Evolutionary conservation across 2,113 vertebrate species (phyloP).

Genomic region (Vombatus ursinus): DNA sequence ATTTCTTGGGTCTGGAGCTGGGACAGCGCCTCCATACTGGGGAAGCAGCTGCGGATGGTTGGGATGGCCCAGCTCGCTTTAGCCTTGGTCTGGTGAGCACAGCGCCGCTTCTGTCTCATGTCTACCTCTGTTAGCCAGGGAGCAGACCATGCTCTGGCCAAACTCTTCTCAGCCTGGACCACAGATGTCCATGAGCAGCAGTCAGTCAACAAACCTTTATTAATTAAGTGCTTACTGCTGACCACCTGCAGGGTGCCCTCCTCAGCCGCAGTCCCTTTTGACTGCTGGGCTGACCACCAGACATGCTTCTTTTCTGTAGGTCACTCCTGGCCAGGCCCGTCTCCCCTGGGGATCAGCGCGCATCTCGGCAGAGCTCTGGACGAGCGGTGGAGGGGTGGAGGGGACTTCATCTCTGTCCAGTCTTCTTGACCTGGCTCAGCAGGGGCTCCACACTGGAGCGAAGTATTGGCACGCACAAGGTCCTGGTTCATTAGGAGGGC

Average conservation of each 20-base stretch:
- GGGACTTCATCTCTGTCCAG: background rate
- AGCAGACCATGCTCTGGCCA: background rate
- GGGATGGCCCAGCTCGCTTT: no score
- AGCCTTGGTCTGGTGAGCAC: constrained; percentile 12
- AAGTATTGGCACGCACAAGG: no score
- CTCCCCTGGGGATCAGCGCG: background rate
- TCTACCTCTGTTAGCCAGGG: constrained; percentile 77
- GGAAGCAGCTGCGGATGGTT: background rate
- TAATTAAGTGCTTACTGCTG: background rate
- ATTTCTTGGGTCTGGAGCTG: constrained; percentile 42
- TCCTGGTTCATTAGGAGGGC: no score
- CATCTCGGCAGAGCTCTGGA: background rate
- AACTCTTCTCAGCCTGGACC: background rate
- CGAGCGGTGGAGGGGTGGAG: background rate
- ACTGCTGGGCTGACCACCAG: background rate
- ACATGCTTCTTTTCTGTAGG: background rate
- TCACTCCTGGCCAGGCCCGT: background rate
- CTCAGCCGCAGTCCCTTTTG: background rate
- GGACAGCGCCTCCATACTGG: background rate
- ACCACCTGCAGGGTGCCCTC: background rate
- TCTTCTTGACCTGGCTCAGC: background rate
- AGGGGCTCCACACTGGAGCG: no score
- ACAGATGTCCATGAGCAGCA: background rate
- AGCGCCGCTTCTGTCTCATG: constrained; percentile 67
- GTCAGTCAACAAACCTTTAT: background rate